phyloP scores from a whole-genome alignment of 1,140 invertebrate species.

The Microplitis demolitor region DNA sequence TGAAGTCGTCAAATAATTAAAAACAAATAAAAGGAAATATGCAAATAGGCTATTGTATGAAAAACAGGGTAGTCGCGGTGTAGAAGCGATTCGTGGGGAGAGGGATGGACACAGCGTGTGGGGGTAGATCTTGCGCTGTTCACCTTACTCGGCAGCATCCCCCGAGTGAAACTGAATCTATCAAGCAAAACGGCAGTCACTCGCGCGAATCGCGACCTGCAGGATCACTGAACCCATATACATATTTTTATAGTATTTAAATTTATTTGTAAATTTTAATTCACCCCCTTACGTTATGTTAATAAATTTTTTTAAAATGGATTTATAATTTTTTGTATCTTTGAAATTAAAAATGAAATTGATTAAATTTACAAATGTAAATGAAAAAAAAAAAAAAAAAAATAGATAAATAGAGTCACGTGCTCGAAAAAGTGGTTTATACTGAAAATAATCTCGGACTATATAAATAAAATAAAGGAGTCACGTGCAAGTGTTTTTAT shows the following conservation, averaged over 20 bases:
- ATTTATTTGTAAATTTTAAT: too few relatives aligned
- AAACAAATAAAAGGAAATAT: background rate
- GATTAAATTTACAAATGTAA: too few relatives aligned
- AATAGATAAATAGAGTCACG: too few relatives aligned
- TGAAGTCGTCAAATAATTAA: background rate
- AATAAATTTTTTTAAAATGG: too few relatives aligned
- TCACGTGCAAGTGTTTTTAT: background rate
- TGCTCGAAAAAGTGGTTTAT: background rate
- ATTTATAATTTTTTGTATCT: too few relatives aligned
- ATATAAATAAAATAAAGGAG: background rate
- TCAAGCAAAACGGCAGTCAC: slow-evolving; percentile 52
- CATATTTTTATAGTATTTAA: background rate
- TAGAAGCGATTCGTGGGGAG: slow-evolving; percentile 25
- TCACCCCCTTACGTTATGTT: too few relatives aligned
- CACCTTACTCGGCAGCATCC: slow-evolving; percentile 57
- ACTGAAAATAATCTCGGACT: background rate
- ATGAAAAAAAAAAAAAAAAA: too few relatives aligned
- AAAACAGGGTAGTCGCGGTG: slow-evolving; percentile 20
- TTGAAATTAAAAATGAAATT: too few relatives aligned
- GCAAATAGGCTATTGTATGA: slow-evolving; percentile 23
- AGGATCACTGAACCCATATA: slow-evolving; percentile 36
- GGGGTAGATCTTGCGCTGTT: slow-evolving; percentile 59
- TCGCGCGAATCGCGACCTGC: slow-evolving; percentile 55
- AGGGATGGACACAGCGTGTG: slow-evolving; percentile 27
- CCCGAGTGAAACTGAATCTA: slow-evolving; percentile 41